These are phyloP conservation scores for Thyatira batis DNA, from an alignment of 2,888 invertebrate genomes.

Conservation along the genomic window DNA sequence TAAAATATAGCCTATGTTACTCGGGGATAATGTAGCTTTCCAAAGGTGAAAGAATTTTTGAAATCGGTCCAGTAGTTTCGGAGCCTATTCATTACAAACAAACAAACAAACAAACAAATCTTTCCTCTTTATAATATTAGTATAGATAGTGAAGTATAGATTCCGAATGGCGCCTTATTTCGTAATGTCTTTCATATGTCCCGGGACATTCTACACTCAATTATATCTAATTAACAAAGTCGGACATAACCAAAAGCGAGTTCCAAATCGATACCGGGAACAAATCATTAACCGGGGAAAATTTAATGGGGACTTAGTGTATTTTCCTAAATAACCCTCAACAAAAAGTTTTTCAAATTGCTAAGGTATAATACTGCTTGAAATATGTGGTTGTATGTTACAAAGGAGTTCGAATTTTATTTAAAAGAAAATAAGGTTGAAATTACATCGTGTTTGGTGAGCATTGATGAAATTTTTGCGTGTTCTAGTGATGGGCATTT, in stretches of 20 bases:
- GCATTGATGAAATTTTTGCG: neutral
- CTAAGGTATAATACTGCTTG: neutral
- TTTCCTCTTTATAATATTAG: no score
- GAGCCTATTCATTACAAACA: no score
- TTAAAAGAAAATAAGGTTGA: neutral
- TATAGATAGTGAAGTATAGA: no score
- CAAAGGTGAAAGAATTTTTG: no score
- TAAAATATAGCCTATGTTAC: no score
- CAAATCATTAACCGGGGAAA: neutral
- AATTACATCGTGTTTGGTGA: neutral
- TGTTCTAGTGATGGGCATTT: neutral
- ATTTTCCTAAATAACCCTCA: constrained; percentile 1
- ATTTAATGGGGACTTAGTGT: neutral
- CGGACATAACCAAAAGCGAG: neutral
- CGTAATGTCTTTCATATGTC: no score
- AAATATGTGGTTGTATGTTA: neutral
- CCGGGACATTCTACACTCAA: neutral
- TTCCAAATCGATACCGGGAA: neutral
- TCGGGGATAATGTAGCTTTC: no score
- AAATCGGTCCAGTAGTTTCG: no score
- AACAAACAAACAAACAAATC: no score
- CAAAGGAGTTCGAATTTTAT: neutral
- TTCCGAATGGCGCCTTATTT: no score
- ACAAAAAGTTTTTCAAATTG: neutral
- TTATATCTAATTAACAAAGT: neutral